Base-by-base conservation (phyloP, 1,140 invertebrate genomes). In the Radopholus similis region DNA sequence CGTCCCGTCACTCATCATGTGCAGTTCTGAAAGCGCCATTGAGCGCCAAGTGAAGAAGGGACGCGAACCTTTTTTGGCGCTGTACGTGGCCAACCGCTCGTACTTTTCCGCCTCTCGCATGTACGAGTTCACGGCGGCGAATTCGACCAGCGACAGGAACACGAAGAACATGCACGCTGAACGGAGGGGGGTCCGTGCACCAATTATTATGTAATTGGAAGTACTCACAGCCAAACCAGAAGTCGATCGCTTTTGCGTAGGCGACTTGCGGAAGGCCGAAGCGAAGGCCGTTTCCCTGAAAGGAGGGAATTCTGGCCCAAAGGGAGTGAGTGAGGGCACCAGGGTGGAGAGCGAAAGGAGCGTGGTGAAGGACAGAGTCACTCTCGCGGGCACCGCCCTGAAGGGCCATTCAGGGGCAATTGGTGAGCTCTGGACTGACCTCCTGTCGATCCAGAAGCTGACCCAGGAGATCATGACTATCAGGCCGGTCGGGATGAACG, bases 381-480 rank as follows among this genome's bases (percentile, higher is more conserved):
- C 78, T 30, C 78, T 59, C 9, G 78, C 78, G 2, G 78, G 78
- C n/a, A 81, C 78, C 4, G 78, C 78, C 73, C 72, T 66, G 30
- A n/a, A 63, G 21, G 28, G n/a, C n/a, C n/a, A n/a, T n/a, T n/a
- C n/a, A n/a, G n/a, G n/a, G n/a, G n/a, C n/a, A n/a, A n/a, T n/a
- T n/a, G n/a, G n/a, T n/a, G n/a, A n/a, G n/a, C n/a, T n/a, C n/a
- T n/a, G n/a, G n/a, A 18, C 23, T 51, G 23, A 64, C 63, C 63
- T 55, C 53, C 77, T 54, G 64, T 82, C 78, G 56, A 81, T 81
- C 79, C 79, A 83, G 64, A 83, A 83, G 4, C 26, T 4, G 30
- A 92, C 91, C 91, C 91, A 92, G 0, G 89, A 90, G 0, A 92
- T 83, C 86, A 90, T 89, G 5, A 92, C 90, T 8, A 93, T 90